phyloP scores from a whole-genome alignment of 2,888 invertebrate genomes.

The Nephrotoma flavescens region DNA sequence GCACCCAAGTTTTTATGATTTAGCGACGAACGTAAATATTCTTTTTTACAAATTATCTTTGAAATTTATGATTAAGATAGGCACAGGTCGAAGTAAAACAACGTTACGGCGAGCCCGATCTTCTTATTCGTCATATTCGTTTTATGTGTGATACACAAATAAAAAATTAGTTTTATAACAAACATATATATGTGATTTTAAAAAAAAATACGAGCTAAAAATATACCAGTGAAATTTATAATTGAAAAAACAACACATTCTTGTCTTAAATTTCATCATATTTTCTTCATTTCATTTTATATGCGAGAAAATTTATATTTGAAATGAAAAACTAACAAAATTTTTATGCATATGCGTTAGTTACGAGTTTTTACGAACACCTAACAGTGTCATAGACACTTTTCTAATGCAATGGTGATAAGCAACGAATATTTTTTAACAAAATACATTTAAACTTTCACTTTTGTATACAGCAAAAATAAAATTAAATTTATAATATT shows the following conservation, averaged over 20 bases:
- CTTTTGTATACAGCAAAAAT: no score
- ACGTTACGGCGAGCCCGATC: not conserved
- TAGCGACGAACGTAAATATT: not conserved
- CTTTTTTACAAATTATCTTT: not conserved
- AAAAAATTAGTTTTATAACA: not conserved
- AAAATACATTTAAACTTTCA: no score
- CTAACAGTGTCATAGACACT: no score
- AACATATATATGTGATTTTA: not conserved
- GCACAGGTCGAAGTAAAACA: not conserved
- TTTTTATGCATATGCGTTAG: not conserved
- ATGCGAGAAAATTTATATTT: not conserved
- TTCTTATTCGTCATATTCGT: not conserved
- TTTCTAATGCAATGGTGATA: no score
- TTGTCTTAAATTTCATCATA: not conserved
- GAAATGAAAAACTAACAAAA: not conserved
- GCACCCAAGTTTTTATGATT: not conserved
- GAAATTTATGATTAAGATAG: not conserved
- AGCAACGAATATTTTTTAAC: no score
- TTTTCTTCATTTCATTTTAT: not conserved
- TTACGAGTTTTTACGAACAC: no score
- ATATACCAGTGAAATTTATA: not conserved
- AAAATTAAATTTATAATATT: no score
- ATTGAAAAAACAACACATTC: not conserved
- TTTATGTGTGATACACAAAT: not conserved
- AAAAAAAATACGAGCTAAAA: not conserved